Conservation (phyloP, 2,888 invertebrate species). For the Troilus luridus region DNA sequence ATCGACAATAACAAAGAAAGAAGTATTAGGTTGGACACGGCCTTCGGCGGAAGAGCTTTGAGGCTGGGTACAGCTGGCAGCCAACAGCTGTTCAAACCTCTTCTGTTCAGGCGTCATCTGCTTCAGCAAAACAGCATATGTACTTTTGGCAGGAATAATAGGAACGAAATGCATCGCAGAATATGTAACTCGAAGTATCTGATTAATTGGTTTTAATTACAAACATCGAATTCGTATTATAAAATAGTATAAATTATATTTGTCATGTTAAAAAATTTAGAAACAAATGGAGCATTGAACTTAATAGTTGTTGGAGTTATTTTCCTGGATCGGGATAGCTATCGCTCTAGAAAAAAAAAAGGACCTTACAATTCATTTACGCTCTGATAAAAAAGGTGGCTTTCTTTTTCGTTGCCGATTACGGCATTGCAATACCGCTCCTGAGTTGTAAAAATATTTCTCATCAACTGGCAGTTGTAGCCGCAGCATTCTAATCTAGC, state of each 20-base stretch:
- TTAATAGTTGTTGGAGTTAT: neutral
- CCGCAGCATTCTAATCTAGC: neutral
- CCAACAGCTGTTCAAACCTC: constrained; percentile 17
- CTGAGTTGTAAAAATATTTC: neutral
- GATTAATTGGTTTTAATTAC: too few species aligned
- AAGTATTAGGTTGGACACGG: neutral
- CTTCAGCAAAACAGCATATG: neutral
- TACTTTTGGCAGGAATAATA: neutral
- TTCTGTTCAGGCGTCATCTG: neutral
- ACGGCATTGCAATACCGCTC: neutral
- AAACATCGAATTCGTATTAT: too few species aligned
- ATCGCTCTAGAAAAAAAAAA: constrained; percentile 1
- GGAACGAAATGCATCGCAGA: neutral
- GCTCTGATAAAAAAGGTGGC: constrained; percentile 32
- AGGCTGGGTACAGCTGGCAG: neutral
- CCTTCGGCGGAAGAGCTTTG: neutral
- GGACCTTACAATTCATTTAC: constrained; percentile 40
- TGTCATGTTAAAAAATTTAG: too few species aligned
- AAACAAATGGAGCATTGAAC: too few species aligned
- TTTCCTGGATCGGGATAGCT: neutral
- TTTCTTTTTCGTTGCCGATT: constrained; percentile 27
- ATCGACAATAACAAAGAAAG: neutral
- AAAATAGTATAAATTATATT: too few species aligned
- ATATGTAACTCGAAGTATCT: neutral
- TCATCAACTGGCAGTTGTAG: too few species aligned